Base-by-base conservation (phyloP, 2,113 vertebrate genomes). In the Podarcis muralis region DNA sequence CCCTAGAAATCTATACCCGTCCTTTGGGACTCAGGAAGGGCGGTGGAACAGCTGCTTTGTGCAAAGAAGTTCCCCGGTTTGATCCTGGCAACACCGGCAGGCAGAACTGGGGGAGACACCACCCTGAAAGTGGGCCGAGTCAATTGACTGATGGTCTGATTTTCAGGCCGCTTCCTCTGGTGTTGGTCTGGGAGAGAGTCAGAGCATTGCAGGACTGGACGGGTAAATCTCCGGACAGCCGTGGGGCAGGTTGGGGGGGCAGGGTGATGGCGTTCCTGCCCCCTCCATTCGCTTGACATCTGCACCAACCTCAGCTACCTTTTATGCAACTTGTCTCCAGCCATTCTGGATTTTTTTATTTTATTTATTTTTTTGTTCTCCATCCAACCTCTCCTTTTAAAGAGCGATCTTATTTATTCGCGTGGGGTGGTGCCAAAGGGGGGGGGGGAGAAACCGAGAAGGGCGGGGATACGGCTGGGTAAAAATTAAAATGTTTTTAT, bases 321-420 rank as follows among this genome's bases (percentile, higher is more conserved):
- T 86, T 90, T 86, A 86, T 90, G 84, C 43, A 40, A 69, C 43
- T 53, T 0, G 71, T 76, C 84, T 90, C 84, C 80, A 76, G 48
- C 53, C 84, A 86, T 89, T 77, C 62, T 43, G 62, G 87, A 30
- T 83, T 86, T 86, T 11, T 48, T 48, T 0, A 9, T 48, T 48
- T n/a, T n/a, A n/a, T n/a, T 53, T 53, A 0, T 53, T 53, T 12
- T 53, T 53, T 40, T n/a, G 71, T 82, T 90, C 71, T 69, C 84
- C 88, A 90, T 90, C 78, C 18, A 76, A 57, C 48, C 71, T 86
- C 72, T 86, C 79, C 85, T 77, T 90, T 53, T 88, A 53, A 78
- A 84, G 22, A 59, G 62, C 20, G 40, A 53, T 68, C 84, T 88
- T 82, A 86, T 86, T 86, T 77, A 82, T 82, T 83, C 40, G 69